Base-by-base conservation (phyloP, 1,140 invertebrate genomes). In the Aphaenogaster ashmeadi region DNA sequence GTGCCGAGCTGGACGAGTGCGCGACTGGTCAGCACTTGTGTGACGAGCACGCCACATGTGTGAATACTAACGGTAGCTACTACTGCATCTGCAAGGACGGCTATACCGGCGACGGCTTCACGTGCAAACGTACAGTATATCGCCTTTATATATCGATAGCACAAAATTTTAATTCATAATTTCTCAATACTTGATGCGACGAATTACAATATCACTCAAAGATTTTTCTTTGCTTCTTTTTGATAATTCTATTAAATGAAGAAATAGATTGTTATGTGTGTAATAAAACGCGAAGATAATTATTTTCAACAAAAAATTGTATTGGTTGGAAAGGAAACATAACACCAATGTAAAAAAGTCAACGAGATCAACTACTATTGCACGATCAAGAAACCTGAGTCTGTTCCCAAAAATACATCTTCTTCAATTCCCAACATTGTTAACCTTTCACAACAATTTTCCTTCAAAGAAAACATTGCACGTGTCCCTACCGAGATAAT, bases 31-130 rank as follows among this genome's bases (percentile, higher is more conserved):
- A 96, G 74, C 97, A 98, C 94, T 91, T 92, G 36, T 99, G 98
- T 94, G 96, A 98, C 94, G 93, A 96, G 75, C 96, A 98, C 93
- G 98, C 98, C 6, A 96, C 96, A 52, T 99, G 98, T 95, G 96
- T 97, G 84, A 99, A 99, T 95, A 98, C 98, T 47, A 96, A 97
- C 83, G 98, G 98, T 58, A 98, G 97, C 86, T 99, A 98, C 95
- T 96, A 97, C 69, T 99, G 98, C 94, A 95, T 96, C 9, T 99
- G 98, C 95, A 96, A 96, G 38, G 95, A 97, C 11, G 98, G 98
- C 7, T 99, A 98, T 95, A 95, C 96, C 44, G 98, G 98, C 64
- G 97, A 99, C 94, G 98, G 98, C 78, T 97, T 97, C 94, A 95
- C 96, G 27, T 99, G 98, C 94, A 96, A 96, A 95, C 98, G 98